These are phyloP conservation scores for Ichneumon xanthorius DNA, from an alignment of 2,888 invertebrate species.

Conservation along the genomic window DNA sequence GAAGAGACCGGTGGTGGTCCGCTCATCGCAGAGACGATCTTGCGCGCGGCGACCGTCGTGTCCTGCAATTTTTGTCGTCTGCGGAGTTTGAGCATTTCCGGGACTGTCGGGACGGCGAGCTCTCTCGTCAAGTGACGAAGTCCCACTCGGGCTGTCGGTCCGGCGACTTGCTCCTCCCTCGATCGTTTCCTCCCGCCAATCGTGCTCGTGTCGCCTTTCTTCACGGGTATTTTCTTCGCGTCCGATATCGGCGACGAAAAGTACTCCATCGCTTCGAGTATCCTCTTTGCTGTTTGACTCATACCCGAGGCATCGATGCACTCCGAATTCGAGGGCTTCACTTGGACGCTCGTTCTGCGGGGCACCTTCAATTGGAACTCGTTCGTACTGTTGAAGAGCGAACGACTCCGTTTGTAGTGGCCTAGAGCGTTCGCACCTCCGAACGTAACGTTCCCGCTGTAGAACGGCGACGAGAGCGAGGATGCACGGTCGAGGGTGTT, in stretches of 20 bases:
- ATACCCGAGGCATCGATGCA: conserved; percentile 85
- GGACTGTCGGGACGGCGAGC: conserved; percentile 88
- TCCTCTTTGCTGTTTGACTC: conserved; percentile 91
- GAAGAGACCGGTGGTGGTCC: conserved; percentile 44
- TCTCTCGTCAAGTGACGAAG: conserved; percentile 84
- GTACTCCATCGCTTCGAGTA: conserved; percentile 92
- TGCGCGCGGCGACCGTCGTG: conserved; percentile 88
- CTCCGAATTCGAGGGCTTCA: conserved; percentile 84
- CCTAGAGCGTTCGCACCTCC: conserved; percentile 88
- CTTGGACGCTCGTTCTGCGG: conserved; percentile 83
- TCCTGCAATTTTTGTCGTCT: conserved; percentile 87
- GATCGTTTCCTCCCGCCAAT: conserved; percentile 70
- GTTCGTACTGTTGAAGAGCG: conserved; percentile 74
- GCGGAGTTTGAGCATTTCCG: conserved; percentile 88
- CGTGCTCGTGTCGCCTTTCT: conserved; percentile 71
- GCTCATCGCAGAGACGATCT: conserved; percentile 86
- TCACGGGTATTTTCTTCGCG: conserved; percentile 91
- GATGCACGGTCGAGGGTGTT: conserved; percentile 84
- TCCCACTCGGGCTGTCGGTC: conserved; percentile 77
- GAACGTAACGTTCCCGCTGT: conserved; percentile 90
- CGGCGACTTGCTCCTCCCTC: conserved; percentile 74
- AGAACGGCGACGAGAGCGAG: conserved; percentile 89
- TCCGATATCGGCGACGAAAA: conserved; percentile 93
- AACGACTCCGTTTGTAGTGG: conserved; percentile 77
- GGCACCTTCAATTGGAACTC: conserved; percentile 80